Evolutionary conservation across 2,113 vertebrate species (phyloP).

Genomic region (Alces alces): DNA sequence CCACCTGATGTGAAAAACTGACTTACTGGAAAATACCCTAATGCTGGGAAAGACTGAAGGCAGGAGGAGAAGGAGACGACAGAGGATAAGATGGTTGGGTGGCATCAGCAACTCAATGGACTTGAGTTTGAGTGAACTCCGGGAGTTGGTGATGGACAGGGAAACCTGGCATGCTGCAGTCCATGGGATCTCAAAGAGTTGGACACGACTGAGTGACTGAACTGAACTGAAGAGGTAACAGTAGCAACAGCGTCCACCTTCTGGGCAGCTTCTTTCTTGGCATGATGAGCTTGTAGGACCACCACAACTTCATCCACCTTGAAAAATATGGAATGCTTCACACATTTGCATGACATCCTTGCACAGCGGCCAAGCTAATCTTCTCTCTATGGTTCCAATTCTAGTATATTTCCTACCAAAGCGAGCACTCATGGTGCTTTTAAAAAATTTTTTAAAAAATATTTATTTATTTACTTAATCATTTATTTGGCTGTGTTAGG

Average conservation of each 20-base stretch:
- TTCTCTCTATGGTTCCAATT: neutral
- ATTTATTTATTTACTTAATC: neutral
- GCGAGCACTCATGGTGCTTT: neutral
- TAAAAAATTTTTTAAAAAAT: neutral
- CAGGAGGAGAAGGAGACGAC: neutral
- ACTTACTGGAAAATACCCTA: neutral
- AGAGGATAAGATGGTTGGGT: neutral
- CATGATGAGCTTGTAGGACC: neutral
- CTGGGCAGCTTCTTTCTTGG: neutral
- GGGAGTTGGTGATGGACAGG: neutral
- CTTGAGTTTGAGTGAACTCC: neutral
- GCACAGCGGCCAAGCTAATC: neutral
- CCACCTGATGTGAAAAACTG: neutral
- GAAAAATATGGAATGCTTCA: neutral
- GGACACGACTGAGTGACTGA: neutral
- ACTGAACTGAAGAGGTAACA: neutral
- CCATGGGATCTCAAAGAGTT: neutral
- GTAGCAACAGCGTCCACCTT: neutral
- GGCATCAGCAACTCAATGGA: neutral
- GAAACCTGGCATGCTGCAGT: neutral
- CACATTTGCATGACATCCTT: neutral
- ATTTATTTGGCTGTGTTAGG: neutral
- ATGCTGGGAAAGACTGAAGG: neutral
- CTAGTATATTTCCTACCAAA: neutral
- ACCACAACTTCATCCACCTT: neutral